Conservation (phyloP, 2,113 vertebrate genomes). For the Thunnus maccoyii region DNA sequence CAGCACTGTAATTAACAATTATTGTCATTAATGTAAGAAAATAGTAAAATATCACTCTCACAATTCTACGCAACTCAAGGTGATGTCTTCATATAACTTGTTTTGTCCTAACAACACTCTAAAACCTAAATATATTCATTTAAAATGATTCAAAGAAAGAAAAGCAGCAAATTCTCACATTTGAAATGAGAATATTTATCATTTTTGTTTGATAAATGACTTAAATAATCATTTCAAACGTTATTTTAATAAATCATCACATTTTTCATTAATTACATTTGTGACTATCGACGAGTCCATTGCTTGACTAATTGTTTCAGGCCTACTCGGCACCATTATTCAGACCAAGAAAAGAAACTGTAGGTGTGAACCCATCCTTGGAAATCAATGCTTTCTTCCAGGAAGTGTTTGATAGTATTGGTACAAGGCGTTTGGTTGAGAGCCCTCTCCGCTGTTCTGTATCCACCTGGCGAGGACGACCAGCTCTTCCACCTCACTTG, state of each 20-base stretch:
- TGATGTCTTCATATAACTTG: too few relatives aligned
- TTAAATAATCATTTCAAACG: too few relatives aligned
- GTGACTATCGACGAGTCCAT: too few relatives aligned
- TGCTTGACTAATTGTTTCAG: neutral
- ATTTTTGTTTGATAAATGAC: too few relatives aligned
- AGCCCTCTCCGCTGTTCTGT: conserved; percentile 20
- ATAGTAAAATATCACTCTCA: too few relatives aligned
- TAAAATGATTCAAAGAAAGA: neutral
- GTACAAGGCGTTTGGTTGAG: conserved; percentile 36
- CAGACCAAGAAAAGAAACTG: neutral
- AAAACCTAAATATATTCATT: neutral
- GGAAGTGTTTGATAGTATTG: conserved; percentile 23
- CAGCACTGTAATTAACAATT: neutral
- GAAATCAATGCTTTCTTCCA: neutral
- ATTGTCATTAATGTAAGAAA: neutral
- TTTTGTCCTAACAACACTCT: too few relatives aligned
- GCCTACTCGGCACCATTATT: neutral
- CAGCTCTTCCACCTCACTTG: conserved; percentile 52
- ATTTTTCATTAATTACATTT: too few relatives aligned
- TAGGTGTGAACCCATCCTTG: neutral
- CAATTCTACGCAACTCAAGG: too few relatives aligned
- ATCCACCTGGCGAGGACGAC: conserved; percentile 31
- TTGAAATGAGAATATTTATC: too few relatives aligned
- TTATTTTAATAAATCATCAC: too few relatives aligned
- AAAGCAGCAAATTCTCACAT: neutral